Evolutionary conservation across 2,113 vertebrate species (phyloP).

Genomic region (Vombatus ursinus): DNA sequence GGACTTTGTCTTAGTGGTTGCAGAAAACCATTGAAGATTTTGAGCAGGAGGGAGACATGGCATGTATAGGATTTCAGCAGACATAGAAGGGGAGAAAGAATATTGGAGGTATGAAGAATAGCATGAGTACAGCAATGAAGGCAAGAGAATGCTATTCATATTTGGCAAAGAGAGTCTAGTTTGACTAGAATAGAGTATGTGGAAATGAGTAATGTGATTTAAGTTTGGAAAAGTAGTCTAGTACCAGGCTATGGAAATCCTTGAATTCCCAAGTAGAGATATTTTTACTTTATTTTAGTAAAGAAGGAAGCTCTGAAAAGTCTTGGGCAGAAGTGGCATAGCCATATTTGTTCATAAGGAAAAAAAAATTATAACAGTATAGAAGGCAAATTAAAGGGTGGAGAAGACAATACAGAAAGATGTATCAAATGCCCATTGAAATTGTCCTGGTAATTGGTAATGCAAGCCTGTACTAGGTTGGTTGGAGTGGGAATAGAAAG

Average conservation of each 20-base stretch:
- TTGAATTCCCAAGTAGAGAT: neutral
- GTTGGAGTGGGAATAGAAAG: neutral
- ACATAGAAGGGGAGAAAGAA: neutral
- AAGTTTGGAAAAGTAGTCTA: neutral
- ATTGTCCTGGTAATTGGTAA: neutral
- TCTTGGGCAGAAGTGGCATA: too few relatives aligned
- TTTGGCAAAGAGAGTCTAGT: neutral
- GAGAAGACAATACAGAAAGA: neutral
- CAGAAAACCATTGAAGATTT: neutral
- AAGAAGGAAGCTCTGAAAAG: neutral
- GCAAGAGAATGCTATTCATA: neutral
- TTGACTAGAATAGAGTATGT: neutral
- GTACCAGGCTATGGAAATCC: neutral
- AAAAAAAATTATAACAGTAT: too few relatives aligned
- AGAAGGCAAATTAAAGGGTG: neutral
- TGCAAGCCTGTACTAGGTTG: neutral
- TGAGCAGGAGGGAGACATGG: neutral
- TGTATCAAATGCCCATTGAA: neutral
- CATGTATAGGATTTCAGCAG: neutral
- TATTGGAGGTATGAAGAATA: neutral
- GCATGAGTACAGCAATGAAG: neutral
- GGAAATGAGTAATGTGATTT: neutral
- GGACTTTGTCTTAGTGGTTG: neutral
- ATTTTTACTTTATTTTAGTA: neutral
- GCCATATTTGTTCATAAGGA: too few relatives aligned